phyloP scores from a whole-genome alignment of 2,113 vertebrate species.

The Takifugu bimaculatus region DNA sequence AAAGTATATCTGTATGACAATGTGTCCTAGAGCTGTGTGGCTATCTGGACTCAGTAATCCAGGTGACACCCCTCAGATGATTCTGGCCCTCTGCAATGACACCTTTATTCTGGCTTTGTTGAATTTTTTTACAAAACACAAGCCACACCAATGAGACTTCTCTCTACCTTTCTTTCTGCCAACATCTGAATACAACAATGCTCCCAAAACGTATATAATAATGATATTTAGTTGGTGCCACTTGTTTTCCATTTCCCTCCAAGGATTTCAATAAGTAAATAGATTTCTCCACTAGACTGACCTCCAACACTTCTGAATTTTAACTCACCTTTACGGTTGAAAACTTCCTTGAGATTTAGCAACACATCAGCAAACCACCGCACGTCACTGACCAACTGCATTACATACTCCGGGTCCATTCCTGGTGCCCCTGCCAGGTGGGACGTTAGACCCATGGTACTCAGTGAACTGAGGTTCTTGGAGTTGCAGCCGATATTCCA shows the following conservation, averaged over 20 bases:
- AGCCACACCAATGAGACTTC: not conserved
- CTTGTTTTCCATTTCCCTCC: no score
- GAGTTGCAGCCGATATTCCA: conserved; percentile 83
- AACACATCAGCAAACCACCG: conserved; percentile 90
- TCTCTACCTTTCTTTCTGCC: not conserved
- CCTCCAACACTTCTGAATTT: conserved; percentile 62
- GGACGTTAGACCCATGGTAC: conserved; percentile 74
- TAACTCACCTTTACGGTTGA: conserved; percentile 82
- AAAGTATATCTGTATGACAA: conserved; percentile 1
- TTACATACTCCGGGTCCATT: conserved; percentile 88
- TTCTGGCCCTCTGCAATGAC: conserved; percentile 4
- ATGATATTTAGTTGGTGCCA: no score
- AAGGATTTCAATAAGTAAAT: no score
- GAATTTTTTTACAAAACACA: not conserved
- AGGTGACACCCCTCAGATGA: conserved; percentile 29
- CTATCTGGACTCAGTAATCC: no score
- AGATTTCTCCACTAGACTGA: conserved; percentile 2
- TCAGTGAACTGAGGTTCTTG: conserved; percentile 74
- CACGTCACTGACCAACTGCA: conserved; percentile 92
- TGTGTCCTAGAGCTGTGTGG: not conserved
- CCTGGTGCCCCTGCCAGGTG: conserved; percentile 73
- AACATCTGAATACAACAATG: no score
- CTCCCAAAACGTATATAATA: no score
- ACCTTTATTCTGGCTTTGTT: conserved; percentile 3
- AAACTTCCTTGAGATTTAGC: conserved; percentile 87